Base-by-base conservation (phyloP, 2,797 vertebrate genomes). In the Ataeniobius toweri region DNA sequence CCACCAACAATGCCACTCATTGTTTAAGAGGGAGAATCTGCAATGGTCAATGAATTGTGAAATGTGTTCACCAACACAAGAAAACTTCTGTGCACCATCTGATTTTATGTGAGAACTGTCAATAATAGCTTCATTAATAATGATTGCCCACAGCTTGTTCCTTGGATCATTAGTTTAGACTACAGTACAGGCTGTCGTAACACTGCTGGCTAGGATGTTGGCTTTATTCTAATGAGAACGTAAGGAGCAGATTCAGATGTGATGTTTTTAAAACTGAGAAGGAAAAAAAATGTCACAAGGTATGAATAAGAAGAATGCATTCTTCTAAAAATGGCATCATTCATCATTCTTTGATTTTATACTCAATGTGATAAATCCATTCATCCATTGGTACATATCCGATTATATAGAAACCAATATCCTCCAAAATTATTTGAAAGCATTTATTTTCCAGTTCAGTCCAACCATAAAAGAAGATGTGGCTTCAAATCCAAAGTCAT, bases 11-110 rank as follows among this genome's bases (percentile, higher is more conserved):
- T 13, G 67, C 5, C 70, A 36, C 72, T 75, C 87, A 85, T 77
- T 82, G 78, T 91, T 86, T 83, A 72, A 87, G 79, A 82, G 73
- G 86, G 26, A 78, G 77, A 80, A 80, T 71, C 24, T 75, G 71
- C 10, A 31, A 36, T 39, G 16, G 53, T 53, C 46, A 20, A 72
- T 71, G 9, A 63, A 59, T 75, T 36, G 39, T 74, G 36, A 67
- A 67, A 67, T 72, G 6, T 31, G 48, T 55, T 48, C 39, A 39
- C 1, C 3, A 16, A 50, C 24, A 39, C 20, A 65, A 3, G n/a
- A 78, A 13, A 41, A 48, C 48, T 2, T 9, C 24, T n/a, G 26
- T n/a, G 36, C 63, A 1, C 9, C 36, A 24, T 31, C 41, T 71
- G 48, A 55, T 65, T 74, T 51, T 22, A 48, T 74, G 36, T 28